These are phyloP conservation scores for Mayetiola destructor DNA, from an alignment of 2,888 invertebrate genomes.

Conservation along the genomic window DNA sequence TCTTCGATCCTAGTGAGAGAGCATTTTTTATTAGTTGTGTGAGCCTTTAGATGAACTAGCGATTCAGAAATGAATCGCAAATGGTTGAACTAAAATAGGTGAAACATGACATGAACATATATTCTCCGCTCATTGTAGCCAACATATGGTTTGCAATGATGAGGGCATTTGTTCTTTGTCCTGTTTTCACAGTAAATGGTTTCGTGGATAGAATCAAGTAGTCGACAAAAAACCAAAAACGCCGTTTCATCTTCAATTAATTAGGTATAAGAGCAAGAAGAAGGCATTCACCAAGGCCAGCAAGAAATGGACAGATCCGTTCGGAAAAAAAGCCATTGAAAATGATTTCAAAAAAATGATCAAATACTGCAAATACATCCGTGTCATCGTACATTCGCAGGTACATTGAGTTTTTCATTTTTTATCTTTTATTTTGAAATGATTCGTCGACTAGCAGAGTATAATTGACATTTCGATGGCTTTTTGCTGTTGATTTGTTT, in stretches of 20 bases:
- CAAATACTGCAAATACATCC: constrained; percentile 93
- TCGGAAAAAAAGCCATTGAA: constrained; percentile 93
- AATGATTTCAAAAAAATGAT: constrained; percentile 94
- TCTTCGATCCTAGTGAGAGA: constrained; percentile 62
- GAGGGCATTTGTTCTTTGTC: constrained; percentile 46
- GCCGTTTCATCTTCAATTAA: not conserved
- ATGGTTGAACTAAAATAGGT: constrained; percentile 16
- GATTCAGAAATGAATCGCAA: not conserved
- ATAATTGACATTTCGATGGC: not conserved
- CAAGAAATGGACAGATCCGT: constrained; percentile 97
- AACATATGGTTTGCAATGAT: constrained; percentile 34
- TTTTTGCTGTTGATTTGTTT: not conserved
- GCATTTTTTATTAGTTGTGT: constrained; percentile 35
- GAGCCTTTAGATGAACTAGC: constrained; percentile 25
- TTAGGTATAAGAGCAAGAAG: constrained; percentile 99
- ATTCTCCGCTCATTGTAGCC: constrained; percentile 52
- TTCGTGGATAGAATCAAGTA: too few species aligned
- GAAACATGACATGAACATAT: constrained; percentile 32
- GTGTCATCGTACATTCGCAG: constrained; percentile 96
- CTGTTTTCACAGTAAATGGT: constrained; percentile 17
- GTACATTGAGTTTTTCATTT: constrained; percentile 36
- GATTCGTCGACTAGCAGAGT: not conserved
- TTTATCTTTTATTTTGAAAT: constrained; percentile 21
- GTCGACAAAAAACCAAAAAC: not conserved
- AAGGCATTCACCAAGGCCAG: constrained; percentile 98